Base-by-base conservation (phyloP, 2,113 vertebrate species). In the Cinclus mexicanus region DNA sequence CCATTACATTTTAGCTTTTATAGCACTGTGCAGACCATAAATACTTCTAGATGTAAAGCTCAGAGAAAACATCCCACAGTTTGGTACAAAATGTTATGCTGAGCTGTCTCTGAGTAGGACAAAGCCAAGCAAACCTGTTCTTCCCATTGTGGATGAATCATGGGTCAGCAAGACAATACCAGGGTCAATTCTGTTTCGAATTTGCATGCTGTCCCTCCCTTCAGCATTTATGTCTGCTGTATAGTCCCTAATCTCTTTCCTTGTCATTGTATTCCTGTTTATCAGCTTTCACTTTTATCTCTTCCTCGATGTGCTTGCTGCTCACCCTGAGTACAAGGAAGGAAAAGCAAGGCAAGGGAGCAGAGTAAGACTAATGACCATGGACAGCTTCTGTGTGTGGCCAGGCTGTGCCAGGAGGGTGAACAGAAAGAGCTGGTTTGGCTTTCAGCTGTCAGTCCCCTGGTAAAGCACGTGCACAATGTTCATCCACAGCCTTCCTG, bases 281-380 rank as follows among this genome's bases (percentile, higher is more conserved):
- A 88, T 93, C 57, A 3, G 56, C 82, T 92, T 87, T 93, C 77
- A 60, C 46, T 89, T 94, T 86, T 90, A 55, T 90, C 90, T 95
- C 79, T 61, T 44, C 9, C 71, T 80, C 7, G 26, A 37, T 79
- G 42, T 81, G 47, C 47, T 81, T 77, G 64, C 87, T 82, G 42
- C 42, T 74, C 53, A 9, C 29, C 35, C 52, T 13, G 80, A 80
- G 83, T 41, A 49, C n/a, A 29, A 29, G 79, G 64, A 52, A 78
- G 22, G 59, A 56, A 61, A 82, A 65, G 57, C 53, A 71, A 63
- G 26, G 57, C 39, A 60, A 78, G 83, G 47, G 52, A 72, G 3
- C n/a, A 57, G 41, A 35, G 10, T 33, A 55, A 75, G 57, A 44
- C 11, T 24, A 22, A 87, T 63, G 56, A 39, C 64, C 23, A 33